These are phyloP conservation scores for Hylyphantes graminicola DNA, from an alignment of 1,140 invertebrate species.

Conservation along the genomic window DNA sequence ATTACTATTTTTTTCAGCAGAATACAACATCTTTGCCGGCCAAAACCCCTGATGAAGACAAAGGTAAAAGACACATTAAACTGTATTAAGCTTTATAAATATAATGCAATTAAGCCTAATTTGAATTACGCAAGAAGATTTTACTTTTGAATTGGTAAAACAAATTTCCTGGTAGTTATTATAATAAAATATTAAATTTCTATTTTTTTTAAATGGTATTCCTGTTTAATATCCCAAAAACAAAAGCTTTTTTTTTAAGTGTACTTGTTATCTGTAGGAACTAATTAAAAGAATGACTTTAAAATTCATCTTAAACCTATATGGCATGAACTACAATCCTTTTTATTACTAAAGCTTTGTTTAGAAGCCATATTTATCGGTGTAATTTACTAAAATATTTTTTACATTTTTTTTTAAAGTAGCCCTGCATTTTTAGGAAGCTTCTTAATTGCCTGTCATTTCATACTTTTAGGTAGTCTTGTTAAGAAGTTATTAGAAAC, in stretches of 20 bases:
- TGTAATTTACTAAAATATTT: no score
- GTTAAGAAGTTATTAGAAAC: conserved; percentile 75
- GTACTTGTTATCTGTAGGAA: no score
- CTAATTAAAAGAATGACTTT: no score
- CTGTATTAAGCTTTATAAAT: background rate
- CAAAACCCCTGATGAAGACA: conserved; percentile 57
- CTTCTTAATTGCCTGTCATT: background rate
- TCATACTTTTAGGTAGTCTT: conserved; percentile 66
- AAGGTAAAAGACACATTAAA: conserved; percentile 22
- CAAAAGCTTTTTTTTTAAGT: no score
- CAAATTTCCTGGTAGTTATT: no score
- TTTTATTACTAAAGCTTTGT: no score
- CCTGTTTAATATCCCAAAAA: background rate
- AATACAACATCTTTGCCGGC: conserved; percentile 24
- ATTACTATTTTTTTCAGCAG: conserved; percentile 32
- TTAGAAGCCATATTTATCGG: no score
- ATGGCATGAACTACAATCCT: no score
- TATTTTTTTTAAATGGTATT: background rate
- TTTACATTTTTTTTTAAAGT: background rate
- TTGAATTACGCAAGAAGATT: no score
- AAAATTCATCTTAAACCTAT: no score
- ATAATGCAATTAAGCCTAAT: background rate
- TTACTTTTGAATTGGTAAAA: no score
- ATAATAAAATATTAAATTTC: no score
- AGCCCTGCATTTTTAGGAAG: background rate